Evolutionary conservation across 2,888 invertebrate genomes (phyloP).

Genomic region (Ypsolopha sequella): DNA sequence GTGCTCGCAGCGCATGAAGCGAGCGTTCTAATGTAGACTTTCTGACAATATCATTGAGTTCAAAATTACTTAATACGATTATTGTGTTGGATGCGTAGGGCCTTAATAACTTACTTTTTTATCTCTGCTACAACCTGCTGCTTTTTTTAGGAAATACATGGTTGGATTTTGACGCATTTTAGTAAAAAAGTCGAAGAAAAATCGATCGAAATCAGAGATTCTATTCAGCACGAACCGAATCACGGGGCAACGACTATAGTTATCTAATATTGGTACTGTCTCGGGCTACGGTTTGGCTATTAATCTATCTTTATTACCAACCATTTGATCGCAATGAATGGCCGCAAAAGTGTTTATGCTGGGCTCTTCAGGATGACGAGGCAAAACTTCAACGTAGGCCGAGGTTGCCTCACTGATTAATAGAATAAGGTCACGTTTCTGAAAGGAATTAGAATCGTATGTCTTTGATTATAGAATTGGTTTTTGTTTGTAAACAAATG

Average conservation of each 20-base stretch:
- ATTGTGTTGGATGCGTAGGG: no score
- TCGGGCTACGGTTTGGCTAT: slow-evolving; percentile 19
- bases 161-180: no score
- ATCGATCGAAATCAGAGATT: neutral
- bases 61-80: no score
- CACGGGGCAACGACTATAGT: neutral
- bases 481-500: neutral
- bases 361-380: slow-evolving; percentile 31
- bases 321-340: slow-evolving; percentile 48
- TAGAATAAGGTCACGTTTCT: neutral
- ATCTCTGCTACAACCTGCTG: no score
- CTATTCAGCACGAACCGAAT: neutral
- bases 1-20: no score
- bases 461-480: neutral
- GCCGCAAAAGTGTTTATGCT: slow-evolving; percentile 48
- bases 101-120: no score
- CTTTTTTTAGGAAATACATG: no score
- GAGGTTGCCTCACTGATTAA: neutral
- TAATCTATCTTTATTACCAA: slow-evolving; percentile 62
- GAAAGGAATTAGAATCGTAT: no score
- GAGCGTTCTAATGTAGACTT: no score
- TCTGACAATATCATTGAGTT: no score
- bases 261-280: neutral
- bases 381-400: slow-evolving; percentile 13
- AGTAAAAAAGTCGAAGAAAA: no score